Evolutionary conservation across 2,113 vertebrate genomes (phyloP).

Genomic region (Mastomys natalensis): DNA sequence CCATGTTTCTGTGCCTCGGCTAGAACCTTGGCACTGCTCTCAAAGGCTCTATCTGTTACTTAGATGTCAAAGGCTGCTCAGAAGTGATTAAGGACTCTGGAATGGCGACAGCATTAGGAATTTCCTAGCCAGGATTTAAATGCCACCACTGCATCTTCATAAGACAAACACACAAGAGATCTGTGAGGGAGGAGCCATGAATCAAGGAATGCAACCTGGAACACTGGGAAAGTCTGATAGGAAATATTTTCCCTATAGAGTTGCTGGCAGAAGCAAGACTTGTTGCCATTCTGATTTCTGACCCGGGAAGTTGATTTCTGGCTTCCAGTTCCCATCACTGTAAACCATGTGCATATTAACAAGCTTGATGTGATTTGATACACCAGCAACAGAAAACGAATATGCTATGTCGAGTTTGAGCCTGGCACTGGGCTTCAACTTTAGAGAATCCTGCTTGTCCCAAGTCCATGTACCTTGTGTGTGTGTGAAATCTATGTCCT

Average conservation of each 20-base stretch:
- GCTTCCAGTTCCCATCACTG: background rate
- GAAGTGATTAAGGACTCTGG: background rate
- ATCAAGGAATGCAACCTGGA: background rate
- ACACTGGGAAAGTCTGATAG: background rate
- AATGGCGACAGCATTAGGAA: background rate
- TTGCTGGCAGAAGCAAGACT: background rate
- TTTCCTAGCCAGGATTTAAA: background rate
- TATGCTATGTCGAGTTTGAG: background rate
- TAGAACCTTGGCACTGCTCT: background rate
- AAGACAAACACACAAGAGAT: background rate
- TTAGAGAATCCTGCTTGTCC: background rate
- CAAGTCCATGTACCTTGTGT: background rate
- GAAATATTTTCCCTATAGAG: background rate
- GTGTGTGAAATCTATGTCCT: background rate
- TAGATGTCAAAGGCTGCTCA: background rate
- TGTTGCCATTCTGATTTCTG: background rate
- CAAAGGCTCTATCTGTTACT: background rate
- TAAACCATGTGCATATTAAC: background rate
- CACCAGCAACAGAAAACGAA: background rate
- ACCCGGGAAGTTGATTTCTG: background rate
- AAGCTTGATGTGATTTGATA: background rate
- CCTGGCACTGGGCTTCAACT: background rate
- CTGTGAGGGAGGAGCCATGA: background rate
- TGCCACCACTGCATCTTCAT: background rate
- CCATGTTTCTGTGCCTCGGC: background rate